These are phyloP conservation scores for Portunus trituberculatus DNA, from an alignment of 1,140 invertebrate species.

Conservation along the genomic window DNA sequence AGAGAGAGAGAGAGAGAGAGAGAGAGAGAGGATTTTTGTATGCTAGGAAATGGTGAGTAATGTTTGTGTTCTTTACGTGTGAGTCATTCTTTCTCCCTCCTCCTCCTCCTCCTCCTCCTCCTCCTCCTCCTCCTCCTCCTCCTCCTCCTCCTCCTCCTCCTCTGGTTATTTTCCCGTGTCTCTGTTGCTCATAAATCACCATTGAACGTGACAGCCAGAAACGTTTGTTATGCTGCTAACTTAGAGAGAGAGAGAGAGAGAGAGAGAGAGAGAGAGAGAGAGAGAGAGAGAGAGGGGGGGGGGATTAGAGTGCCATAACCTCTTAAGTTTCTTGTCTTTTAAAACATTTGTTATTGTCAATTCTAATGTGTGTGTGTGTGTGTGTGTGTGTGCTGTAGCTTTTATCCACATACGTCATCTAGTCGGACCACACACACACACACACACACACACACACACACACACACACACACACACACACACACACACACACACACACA, in stretches of 20 bases:
- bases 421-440: not conserved
- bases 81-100: not conserved
- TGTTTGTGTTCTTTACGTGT: not conserved
- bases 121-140: constrained; percentile 5
- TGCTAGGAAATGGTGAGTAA: not conserved
- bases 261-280: constrained; percentile 53
- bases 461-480: too few relatives aligned
- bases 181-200: not conserved
- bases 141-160: not conserved
- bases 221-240: not conserved
- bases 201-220: constrained; percentile 6
- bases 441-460: not conserved
- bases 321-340: not conserved
- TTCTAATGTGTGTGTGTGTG: constrained; percentile 26
- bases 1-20: constrained; percentile 53
- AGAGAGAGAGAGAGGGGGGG: constrained; percentile 44
- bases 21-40: constrained; percentile 25
- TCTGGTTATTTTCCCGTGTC: not conserved
- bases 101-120: constrained; percentile 16
- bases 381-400: not conserved
- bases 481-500: too few relatives aligned
- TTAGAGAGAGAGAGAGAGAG: constrained; percentile 28
- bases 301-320: not conserved
- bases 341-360: not conserved
- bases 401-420: constrained; percentile 1